Percentiles rank a stretch among this genome's conserved stretches.
Conservation (phyloP, 1,140 invertebrate species). For the Drosophila pectinifera region DNA sequence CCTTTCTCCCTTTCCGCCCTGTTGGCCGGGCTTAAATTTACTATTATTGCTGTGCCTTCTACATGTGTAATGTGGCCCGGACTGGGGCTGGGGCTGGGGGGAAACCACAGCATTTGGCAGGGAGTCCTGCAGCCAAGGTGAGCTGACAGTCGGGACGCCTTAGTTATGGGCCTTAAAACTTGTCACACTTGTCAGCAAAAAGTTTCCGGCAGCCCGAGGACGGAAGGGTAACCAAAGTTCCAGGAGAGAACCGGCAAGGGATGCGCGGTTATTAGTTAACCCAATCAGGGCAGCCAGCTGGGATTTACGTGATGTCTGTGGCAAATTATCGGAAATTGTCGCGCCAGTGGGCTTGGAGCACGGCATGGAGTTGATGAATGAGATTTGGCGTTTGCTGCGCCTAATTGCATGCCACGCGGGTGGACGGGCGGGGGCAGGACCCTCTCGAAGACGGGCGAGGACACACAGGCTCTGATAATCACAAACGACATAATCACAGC, state of each 20-base stretch:
- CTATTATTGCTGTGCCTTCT: slow-evolving; percentile 62
- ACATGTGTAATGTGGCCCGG: slow-evolving; percentile 72
- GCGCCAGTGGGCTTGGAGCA: slow-evolving; percentile 3
- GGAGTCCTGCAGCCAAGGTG: slow-evolving; percentile 39
- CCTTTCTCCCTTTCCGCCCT: slow-evolving; percentile 6
- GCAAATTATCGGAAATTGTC: slow-evolving; percentile 52
- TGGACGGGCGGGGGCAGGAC: background rate
- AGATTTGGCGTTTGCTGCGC: slow-evolving; percentile 60
- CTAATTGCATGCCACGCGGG: slow-evolving; percentile 65
- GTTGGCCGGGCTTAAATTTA: slow-evolving; percentile 58
- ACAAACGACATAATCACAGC: slow-evolving; percentile 74
- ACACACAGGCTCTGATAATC: slow-evolving; percentile 59
- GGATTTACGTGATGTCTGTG: slow-evolving; percentile 33
- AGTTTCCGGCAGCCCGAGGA: slow-evolving; percentile 34
- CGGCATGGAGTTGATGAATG: slow-evolving; percentile 74
- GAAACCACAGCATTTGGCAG: slow-evolving; percentile 59
- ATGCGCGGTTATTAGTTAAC: slow-evolving; percentile 35
- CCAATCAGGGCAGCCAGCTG: slow-evolving; percentile 19
- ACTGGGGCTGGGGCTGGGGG: slow-evolving; percentile 13
- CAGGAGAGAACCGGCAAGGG: background rate
- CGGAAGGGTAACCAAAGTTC: slow-evolving; percentile 21
- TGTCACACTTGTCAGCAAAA: slow-evolving; percentile 77
- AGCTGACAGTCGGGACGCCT: slow-evolving; percentile 4
- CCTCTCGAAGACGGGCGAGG: slow-evolving; percentile 5
- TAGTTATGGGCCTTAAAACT: slow-evolving; percentile 74